phyloP scores from a whole-genome alignment of 2,113 vertebrate species.

The Martes martes region DNA sequence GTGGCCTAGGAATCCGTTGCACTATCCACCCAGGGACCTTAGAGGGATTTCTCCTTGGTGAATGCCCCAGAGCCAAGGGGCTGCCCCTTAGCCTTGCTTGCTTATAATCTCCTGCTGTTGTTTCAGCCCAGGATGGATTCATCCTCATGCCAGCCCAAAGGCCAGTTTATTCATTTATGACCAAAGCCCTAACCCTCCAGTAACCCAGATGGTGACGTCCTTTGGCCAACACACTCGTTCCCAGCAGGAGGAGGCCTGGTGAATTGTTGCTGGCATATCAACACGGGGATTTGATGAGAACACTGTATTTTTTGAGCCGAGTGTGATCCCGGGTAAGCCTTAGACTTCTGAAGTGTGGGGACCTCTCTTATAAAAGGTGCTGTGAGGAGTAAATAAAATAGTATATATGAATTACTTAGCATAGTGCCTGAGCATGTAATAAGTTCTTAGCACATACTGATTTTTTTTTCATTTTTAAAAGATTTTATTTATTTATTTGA shows the following conservation, averaged over 20 bases:
- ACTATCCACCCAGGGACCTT: not conserved
- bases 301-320: not conserved
- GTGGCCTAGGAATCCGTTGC: not conserved
- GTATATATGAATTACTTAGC: not conserved
- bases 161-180: not conserved
- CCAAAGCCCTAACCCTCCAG: not conserved
- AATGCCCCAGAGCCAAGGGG: not conserved
- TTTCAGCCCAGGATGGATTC: not conserved
- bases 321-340: not conserved
- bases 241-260: too few species aligned
- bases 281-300: not conserved
- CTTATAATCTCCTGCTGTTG: not conserved
- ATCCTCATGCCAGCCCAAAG: not conserved
- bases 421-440: not conserved
- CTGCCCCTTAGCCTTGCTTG: not conserved
- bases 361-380: not conserved
- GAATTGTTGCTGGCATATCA: not conserved
- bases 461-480: too few species aligned
- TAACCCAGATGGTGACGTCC: not conserved
- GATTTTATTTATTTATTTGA: too few species aligned
- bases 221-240: not conserved
- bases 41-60: not conserved
- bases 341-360: not conserved
- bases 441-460: not conserved
- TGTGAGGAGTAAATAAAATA: not conserved